These are phyloP conservation scores for Leptothorax acervorum DNA, from an alignment of 2,888 invertebrate genomes.

Conservation along the genomic window DNA sequence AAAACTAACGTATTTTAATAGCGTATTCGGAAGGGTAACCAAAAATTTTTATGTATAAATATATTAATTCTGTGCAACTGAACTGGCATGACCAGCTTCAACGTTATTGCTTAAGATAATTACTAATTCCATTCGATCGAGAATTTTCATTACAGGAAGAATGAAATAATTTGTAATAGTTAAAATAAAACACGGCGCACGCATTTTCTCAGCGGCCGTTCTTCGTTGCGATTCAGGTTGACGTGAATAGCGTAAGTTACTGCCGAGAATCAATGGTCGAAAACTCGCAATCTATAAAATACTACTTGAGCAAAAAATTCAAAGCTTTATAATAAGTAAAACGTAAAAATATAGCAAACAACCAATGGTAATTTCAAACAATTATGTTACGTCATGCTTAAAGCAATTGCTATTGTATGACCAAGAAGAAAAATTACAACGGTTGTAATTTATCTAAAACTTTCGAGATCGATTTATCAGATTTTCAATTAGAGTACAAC, in stretches of 20 bases:
- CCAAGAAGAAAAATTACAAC: not conserved
- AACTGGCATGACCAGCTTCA: not conserved
- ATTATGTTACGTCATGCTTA: not conserved
- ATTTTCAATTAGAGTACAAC: not conserved
- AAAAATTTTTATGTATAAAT: not conserved
- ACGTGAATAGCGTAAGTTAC: not conserved
- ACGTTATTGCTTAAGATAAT: not conserved
- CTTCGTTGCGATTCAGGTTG: slow-evolving; percentile 7
- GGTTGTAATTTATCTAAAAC: not conserved
- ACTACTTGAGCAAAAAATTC: not conserved
- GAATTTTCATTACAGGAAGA: not conserved
- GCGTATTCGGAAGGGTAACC: not conserved
- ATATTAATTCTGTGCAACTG: not conserved
- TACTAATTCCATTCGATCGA: not conserved
- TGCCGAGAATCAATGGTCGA: slow-evolving; percentile 9
- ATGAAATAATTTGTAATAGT: not conserved
- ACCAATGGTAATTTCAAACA: not conserved
- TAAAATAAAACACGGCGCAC: not conserved
- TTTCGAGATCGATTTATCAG: not conserved
- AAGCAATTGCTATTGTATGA: not conserved
- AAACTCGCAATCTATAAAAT: not conserved
- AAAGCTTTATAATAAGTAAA: not conserved
- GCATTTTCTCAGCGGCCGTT: slow-evolving; percentile 30
- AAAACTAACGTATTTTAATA: not conserved
- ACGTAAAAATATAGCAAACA: not conserved